A percentile compares a stretch with the other conserved stretches of the same genome.
Evolutionary conservation across 1,140 invertebrate genomes (phyloP).

Genomic region (Drosophila punjabiensis): DNA sequence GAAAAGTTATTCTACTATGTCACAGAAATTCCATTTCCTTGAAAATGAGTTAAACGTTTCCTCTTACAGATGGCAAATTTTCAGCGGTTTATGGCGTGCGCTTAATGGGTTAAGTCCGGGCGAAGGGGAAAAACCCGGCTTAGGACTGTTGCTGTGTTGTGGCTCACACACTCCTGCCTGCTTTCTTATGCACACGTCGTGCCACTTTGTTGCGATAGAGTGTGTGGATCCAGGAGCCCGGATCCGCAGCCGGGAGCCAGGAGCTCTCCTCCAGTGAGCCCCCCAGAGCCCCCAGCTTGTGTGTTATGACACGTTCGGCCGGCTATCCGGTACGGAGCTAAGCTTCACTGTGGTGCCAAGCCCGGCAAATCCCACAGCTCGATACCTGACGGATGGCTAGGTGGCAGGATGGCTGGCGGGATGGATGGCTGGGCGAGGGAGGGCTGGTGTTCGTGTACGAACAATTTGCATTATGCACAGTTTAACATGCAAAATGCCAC

Average conservation of each 20-base stretch:
- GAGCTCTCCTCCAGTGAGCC: slow-evolving; percentile 41
- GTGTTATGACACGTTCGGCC: slow-evolving; percentile 61
- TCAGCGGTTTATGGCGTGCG: slow-evolving; percentile 2
- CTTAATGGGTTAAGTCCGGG: slow-evolving; percentile 26
- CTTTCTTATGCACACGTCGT: slow-evolving; percentile 52
- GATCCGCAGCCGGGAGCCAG: slow-evolving; percentile 11
- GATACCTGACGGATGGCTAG: slow-evolving; percentile 70
- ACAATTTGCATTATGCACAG: slow-evolving; percentile 82
- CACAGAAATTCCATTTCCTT: not conserved
- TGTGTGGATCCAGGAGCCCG: slow-evolving; percentile 9
- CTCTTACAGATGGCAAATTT: not conserved
- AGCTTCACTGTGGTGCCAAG: slow-evolving; percentile 56
- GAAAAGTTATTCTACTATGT: not conserved
- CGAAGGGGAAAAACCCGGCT: not conserved
- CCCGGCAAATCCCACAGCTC: slow-evolving; percentile 67
- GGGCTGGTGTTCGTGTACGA: slow-evolving; percentile 34
- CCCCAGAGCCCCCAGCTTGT: slow-evolving; percentile 41
- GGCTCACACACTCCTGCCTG: slow-evolving; percentile 30
- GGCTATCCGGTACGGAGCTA: slow-evolving; percentile 30
- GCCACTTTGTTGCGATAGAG: slow-evolving; percentile 41
- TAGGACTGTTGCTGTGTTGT: slow-evolving; percentile 34
- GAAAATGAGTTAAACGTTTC: not conserved
- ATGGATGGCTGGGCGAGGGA: slow-evolving; percentile 42
- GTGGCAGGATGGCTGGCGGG: slow-evolving; percentile 41
- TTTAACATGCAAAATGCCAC: slow-evolving; percentile 79